Evolutionary conservation across 2,888 invertebrate genomes (phyloP).

Genomic region (Athalia cordata): DNA sequence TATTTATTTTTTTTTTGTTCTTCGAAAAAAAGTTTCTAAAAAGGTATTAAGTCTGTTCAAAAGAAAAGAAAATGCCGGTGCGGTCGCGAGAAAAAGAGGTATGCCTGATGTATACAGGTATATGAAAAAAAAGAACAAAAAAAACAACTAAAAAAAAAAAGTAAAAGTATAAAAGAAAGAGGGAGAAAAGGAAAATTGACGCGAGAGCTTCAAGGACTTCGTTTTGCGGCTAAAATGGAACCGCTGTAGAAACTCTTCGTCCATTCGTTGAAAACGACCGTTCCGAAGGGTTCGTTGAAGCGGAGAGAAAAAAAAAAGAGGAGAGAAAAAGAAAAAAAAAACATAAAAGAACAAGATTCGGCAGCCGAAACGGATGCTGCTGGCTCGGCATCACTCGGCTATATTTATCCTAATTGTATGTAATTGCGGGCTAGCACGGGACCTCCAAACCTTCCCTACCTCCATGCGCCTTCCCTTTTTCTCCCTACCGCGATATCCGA

Average conservation of each 20-base stretch:
- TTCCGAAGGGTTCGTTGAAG: neutral
- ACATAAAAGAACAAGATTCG: constrained; percentile 41
- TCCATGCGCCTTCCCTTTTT: too few relatives aligned
- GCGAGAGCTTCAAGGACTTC: too few relatives aligned
- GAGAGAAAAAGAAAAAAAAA: constrained; percentile 39
- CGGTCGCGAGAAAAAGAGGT: neutral
- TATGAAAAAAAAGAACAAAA: too few relatives aligned
- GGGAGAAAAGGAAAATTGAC: neutral
- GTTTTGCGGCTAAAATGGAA: neutral
- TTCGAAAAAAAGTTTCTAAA: neutral
- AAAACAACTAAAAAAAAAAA: neutral
- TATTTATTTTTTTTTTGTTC: neutral
- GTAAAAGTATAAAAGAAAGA: neutral
- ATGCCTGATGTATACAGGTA: neutral
- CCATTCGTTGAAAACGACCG: constrained; percentile 1
- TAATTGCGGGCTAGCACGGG: too few relatives aligned
- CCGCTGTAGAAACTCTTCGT: too few relatives aligned
- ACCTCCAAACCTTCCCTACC: too few relatives aligned
- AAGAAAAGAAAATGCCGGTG: neutral
- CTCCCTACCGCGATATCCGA: too few relatives aligned
- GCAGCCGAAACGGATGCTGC: neutral
- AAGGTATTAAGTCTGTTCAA: neutral
- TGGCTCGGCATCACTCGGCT: too few relatives aligned
- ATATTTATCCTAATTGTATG: too few relatives aligned
- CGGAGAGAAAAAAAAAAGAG: constrained; percentile 37